Base-by-base conservation (phyloP, 2,797 vertebrate species). In the Urophycis tenuis region DNA sequence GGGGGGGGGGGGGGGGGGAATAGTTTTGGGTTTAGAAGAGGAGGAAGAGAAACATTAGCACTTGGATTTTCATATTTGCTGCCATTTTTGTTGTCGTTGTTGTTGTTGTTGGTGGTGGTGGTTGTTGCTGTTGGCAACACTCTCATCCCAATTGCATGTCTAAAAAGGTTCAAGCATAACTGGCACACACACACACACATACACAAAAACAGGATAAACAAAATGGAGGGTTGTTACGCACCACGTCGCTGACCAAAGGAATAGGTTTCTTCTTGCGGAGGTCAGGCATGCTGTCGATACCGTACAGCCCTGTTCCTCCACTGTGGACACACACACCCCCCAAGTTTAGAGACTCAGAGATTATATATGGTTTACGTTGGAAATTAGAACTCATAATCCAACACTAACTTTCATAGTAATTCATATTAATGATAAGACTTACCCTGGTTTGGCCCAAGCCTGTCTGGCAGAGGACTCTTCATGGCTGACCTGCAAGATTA, bases 201-300 rank as follows among this genome's bases (percentile, higher is more conserved):
- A 72, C 81, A 72, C 80, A 85, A 78, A 83, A 53, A 85, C 45
- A 74, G 1, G 29, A 34, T 79, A 67, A 74, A 32, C 0, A 8
- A 74, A 49, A 36, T 5, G 30, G 45, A 41, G n/a, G 64, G 64
- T 78, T 25, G 14, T 71, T 41, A 94, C 97, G 96, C 87, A 99
- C 98, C 97, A 99, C 92, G 80, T 99, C 97, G 88, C 98, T 99
- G 91, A 99, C 97, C 90, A 99, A 92, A 0, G 97, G 93, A 80
- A 99, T 92, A 2, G 96, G 95, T 84, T 97, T 99, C 93, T 95
- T 98, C 90, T 96, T 98, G 72, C 96, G 97, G 45, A 99, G 92
- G 84, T 99, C 96, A 0, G 98, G 98, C 98, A 99, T 99, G 88
- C 98, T 99, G 85, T 99, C 98, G 0, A 99, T 99, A 81, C 98